Evolutionary conservation across 2,797 vertebrate genomes (phyloP).

Genomic region (Pogonophryne albipinna): DNA sequence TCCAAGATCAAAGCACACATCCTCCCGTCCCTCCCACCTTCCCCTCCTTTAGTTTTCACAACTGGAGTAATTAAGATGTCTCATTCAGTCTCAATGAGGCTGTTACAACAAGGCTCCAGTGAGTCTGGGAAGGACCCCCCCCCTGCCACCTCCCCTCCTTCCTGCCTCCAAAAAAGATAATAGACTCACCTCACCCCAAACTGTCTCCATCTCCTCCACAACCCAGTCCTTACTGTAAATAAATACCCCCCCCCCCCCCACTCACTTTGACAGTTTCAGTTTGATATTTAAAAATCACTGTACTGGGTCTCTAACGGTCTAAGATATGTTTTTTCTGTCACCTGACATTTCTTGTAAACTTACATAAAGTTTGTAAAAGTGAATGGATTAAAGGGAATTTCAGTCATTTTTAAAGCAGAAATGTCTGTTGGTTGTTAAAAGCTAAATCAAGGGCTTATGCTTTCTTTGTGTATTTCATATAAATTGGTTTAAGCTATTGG

Average conservation of each 20-base stretch:
- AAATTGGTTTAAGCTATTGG: too few relatives aligned
- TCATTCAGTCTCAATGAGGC: constrained; percentile 87
- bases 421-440: too few relatives aligned
- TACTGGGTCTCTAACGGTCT: too few relatives aligned
- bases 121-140: constrained; percentile 78
- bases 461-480: too few relatives aligned
- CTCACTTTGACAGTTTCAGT: background rate
- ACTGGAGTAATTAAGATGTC: constrained; percentile 88
- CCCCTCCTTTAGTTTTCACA: constrained; percentile 85
- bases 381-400: too few relatives aligned
- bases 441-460: too few relatives aligned
- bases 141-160: constrained; percentile 38
- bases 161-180: constrained; percentile 66
- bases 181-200: constrained; percentile 59
- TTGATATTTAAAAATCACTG: background rate
- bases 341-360: too few relatives aligned
- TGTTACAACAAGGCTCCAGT: constrained; percentile 87
- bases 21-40: constrained; percentile 68
- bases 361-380: too few relatives aligned
- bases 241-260: background rate
- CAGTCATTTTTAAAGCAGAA: too few relatives aligned
- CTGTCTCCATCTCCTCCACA: constrained; percentile 54
- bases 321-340: too few relatives aligned
- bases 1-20: constrained; percentile 83
- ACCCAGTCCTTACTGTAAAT: constrained; percentile 27